A percentile compares a stretch with the other conserved stretches of the same genome.
phyloP scores from a whole-genome alignment of 1,140 invertebrate species.

The Lordiphosa mommai region DNA sequence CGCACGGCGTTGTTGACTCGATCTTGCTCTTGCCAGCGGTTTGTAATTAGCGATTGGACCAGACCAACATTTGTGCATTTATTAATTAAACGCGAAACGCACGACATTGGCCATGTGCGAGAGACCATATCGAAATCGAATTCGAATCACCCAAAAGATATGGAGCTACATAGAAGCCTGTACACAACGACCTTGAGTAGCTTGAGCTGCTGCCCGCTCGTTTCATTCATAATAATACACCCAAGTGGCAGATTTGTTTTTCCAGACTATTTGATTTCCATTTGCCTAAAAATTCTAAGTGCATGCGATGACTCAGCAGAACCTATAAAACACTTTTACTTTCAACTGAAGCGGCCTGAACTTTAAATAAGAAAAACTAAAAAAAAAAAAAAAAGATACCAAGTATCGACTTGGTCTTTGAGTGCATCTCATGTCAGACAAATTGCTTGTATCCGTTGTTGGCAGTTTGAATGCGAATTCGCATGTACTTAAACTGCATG shows the following conservation, averaged over 20 bases:
- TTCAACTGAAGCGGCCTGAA: constrained; percentile 40
- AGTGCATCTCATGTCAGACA: constrained; percentile 48
- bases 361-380: constrained; percentile 15
- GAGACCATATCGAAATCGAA: constrained; percentile 46
- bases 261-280: constrained; percentile 10
- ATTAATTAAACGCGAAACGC: constrained; percentile 61
- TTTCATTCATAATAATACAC: constrained; percentile 50
- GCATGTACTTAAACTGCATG: neutral
- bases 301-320: constrained; percentile 52
- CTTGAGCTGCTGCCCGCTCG: constrained; percentile 20
- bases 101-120: constrained; percentile 58
- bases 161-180: constrained; percentile 62
- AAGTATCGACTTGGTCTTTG: constrained; percentile 12
- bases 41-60: constrained; percentile 58
- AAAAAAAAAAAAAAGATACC: constrained; percentile 1
- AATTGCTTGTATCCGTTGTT: constrained; percentile 62
- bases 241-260: constrained; percentile 43
- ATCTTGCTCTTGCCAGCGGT: constrained; percentile 39
- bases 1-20: constrained; percentile 25
- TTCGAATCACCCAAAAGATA: constrained; percentile 43
- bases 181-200: constrained; percentile 53
- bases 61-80: constrained; percentile 43
- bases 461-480: neutral
- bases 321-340: constrained; percentile 54
- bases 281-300: constrained; percentile 2